These are phyloP conservation scores for Patiria miniata DNA, from an alignment of 35 echinoderm and acorn worm species.

Conservation along the genomic window DNA sequence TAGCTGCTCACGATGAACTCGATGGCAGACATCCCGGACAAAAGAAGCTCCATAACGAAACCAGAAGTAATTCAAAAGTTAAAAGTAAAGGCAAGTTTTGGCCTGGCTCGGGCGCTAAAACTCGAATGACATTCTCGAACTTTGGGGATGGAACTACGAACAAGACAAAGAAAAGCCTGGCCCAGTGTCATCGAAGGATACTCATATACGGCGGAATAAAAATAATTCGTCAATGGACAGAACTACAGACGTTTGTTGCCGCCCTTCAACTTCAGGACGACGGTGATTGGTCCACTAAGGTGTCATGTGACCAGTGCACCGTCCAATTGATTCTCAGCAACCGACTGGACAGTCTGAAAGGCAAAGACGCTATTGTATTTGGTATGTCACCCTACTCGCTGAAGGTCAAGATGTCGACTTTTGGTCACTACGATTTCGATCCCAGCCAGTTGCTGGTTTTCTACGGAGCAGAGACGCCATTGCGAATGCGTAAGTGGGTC, in stretches of 20 bases:
- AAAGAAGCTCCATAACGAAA: no score
- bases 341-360: background rate
- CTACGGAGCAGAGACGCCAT: slow-evolving; percentile 65
- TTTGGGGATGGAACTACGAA: no score
- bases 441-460: slow-evolving; percentile 72
- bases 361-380: slow-evolving; percentile 70
- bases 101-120: no score
- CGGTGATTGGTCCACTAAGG: slow-evolving; percentile 3
- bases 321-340: slow-evolving; percentile 14
- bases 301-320: slow-evolving; percentile 7
- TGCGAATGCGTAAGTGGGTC: slow-evolving; percentile 62
- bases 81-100: no score
- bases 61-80: no score
- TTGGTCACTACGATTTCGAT: slow-evolving; percentile 16
- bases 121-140: no score
- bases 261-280: background rate
- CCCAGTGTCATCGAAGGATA: background rate
- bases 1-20: no score
- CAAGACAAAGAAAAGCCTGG: background rate
- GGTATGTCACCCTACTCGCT: slow-evolving; percentile 71
- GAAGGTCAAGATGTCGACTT: slow-evolving; percentile 36
- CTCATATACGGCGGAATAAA: slow-evolving; percentile 65
- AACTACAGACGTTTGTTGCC: background rate
- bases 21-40: no score
- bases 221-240: slow-evolving; percentile 33